A percentile compares a stretch with the other conserved stretches of the same genome.
These are phyloP conservation scores for Tetraodon nigroviridis DNA, from an alignment of 2,113 vertebrate species.

Conservation along the genomic window DNA sequence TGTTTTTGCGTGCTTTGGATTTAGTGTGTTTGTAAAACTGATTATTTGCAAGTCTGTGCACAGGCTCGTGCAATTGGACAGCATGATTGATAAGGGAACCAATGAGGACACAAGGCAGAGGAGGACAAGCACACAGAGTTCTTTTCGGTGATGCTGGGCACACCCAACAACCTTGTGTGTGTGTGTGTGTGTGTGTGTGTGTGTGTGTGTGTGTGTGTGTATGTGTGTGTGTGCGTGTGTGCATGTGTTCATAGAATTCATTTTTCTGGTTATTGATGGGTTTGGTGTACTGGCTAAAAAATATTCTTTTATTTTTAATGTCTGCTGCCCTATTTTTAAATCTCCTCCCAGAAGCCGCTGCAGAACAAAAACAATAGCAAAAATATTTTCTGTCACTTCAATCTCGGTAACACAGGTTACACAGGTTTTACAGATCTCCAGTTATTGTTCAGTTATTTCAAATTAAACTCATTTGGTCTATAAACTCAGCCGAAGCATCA, in stretches of 20 bases:
- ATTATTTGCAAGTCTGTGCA: slow-evolving; percentile 64
- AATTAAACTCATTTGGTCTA: too few species aligned
- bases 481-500: too few species aligned
- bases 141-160: slow-evolving; percentile 56
- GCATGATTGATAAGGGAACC: slow-evolving; percentile 53
- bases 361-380: slow-evolving; percentile 49
- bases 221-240: slow-evolving; percentile 18
- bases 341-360: slow-evolving; percentile 35
- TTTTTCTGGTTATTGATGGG: slow-evolving; percentile 29
- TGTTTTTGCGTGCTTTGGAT: slow-evolving; percentile 10
- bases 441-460: too few species aligned
- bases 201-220: slow-evolving; percentile 18
- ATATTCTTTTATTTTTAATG: slow-evolving; percentile 28
- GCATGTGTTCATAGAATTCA: slow-evolving; percentile 18
- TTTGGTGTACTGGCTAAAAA: slow-evolving; percentile 28
- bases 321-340: slow-evolving; percentile 23
- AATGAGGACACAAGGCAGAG: slow-evolving; percentile 51
- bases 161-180: slow-evolving; percentile 48
- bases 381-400: slow-evolving; percentile 45
- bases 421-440: not conserved
- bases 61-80: slow-evolving; percentile 60
- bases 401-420: slow-evolving; percentile 23
- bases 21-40: slow-evolving; percentile 55
- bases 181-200: slow-evolving; percentile 22
- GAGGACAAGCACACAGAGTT: slow-evolving; percentile 49